Evolutionary conservation across 2,888 invertebrate species (phyloP), one percentile per base, ranked within the genome.

Genomic region (Eumerus sabulonum): DNA sequence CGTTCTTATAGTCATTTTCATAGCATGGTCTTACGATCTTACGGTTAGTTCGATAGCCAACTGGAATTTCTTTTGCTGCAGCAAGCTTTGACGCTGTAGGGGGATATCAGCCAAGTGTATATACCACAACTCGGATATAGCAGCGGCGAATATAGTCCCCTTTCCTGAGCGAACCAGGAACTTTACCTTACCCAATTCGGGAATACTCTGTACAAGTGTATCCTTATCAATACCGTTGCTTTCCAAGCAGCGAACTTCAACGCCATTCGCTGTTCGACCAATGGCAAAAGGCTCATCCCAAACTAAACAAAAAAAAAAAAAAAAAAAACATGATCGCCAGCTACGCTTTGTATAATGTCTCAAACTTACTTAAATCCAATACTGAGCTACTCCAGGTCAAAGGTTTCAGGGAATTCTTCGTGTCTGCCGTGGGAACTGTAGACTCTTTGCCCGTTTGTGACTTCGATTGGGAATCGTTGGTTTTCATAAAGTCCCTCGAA

Each of bases 221-320:
- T 89, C 88, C 81, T 88, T 89, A 57, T 84, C 85, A 79, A 93
- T 92, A 42, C 94, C 90, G 57, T 92, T 91, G 0, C 96, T 95
- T 82, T 96, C 95, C 63, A 97, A 91, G 2, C 97, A 95, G 82
- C 96, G 94, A 4, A 98, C 92, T 89, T 98, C 95, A 36, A 98
- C 91, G 82, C 93, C 92, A 84, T 95, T 96, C 56, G 94, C 92
- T 54, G 97, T 90, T 53, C 98, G 91, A 4, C 96, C 97, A 67
- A 99, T 90, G 16, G 97, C 91, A 88, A 96, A 99, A 0, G 99
- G 99, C 84, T 96, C 94, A 88, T 99, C 98, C 93, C 97, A 97
- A 27, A 94, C 97, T 86, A 42, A 50, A 62, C 53, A 48, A 53
- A 62, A 53, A 14, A n/a, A n/a, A n/a, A n/a, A n/a, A n/a, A n/a